Evolutionary conservation across 1,140 invertebrate genomes (phyloP), one percentile per base, ranked within the genome.

Genomic region (Bombus breviceps): DNA sequence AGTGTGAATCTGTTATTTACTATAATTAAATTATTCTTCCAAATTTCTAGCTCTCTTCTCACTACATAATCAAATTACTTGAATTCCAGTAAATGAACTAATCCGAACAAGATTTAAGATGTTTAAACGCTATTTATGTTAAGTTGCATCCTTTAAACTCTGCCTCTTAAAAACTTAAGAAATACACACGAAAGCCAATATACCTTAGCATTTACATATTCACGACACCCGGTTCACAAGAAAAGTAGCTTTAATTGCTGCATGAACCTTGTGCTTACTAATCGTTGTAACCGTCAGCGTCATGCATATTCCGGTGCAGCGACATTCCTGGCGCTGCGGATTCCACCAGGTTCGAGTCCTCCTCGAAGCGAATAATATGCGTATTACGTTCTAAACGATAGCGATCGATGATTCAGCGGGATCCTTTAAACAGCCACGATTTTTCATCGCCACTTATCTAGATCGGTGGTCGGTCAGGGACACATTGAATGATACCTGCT

Each of bases 191-290:
- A 41, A n/a, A 32, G 25, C 15, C 22, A 9, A 3, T 15, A 37
- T 69, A 41, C 78, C 28, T 47, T 47, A 32, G 32, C 32, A 37
- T 66, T 53, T 25, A 12, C 43, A 15, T 62, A 64, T 41, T 28
- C 53, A 18, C 74, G 25, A 34, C 25, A 59, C 34, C 12, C 13
- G 10, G 47, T 18, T 28, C 15, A 39, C 32, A 34, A 79, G 59
- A 78, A 62, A 78, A 80, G 3, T 47, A 28, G 69, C 64, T 80
- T 66, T 80, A 80, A 80, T 80, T 80, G 47, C 78, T 43, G 78
- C 34, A 37, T 80, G 64, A 80, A 80, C 78, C 78, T 39, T 80
- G 78, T 69, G 34, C 78, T 80, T 80, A 69, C 64, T 80, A 80
- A 80, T 80, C 78, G 75, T 39, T 41, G 5, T 39, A 64, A 64